Evolutionary conservation across 2,888 invertebrate species (phyloP).

Genomic region (Gnatocerus cornutus): DNA sequence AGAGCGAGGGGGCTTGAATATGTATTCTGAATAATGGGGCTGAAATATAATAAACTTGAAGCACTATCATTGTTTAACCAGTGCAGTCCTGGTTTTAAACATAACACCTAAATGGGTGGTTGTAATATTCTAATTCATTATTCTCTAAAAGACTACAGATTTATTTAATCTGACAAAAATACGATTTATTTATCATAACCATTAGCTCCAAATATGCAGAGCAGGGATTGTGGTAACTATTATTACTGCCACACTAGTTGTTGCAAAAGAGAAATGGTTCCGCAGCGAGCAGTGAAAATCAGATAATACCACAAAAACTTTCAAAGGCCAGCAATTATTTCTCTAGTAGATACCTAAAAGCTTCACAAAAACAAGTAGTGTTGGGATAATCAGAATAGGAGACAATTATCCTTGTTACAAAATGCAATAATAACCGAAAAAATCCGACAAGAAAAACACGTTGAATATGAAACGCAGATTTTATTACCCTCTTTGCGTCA

Average conservation of each 20-base stretch:
- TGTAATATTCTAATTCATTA: too few species aligned
- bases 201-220: too few species aligned
- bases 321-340: not conserved
- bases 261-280: not conserved
- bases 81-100: too few species aligned
- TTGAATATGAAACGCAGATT: conserved; percentile 11
- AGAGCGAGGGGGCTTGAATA: too few species aligned
- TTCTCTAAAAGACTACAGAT: too few species aligned
- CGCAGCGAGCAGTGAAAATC: not conserved
- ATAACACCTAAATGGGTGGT: too few species aligned
- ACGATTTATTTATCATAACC: too few species aligned
- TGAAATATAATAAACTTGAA: too few species aligned
- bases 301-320: not conserved
- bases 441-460: conserved; percentile 1
- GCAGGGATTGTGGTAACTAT: not conserved
- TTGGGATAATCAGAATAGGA: not conserved
- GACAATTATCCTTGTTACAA: too few species aligned
- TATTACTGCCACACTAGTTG: not conserved
- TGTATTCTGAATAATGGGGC: too few species aligned
- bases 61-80: too few species aligned
- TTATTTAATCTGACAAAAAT: too few species aligned
- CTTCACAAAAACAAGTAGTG: not conserved
- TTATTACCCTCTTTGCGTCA: conserved; percentile 19
- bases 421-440: not conserved
- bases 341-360: not conserved